phyloP scores from a whole-genome alignment of 2,113 vertebrate genomes.

The Corythaeola cristata region DNA sequence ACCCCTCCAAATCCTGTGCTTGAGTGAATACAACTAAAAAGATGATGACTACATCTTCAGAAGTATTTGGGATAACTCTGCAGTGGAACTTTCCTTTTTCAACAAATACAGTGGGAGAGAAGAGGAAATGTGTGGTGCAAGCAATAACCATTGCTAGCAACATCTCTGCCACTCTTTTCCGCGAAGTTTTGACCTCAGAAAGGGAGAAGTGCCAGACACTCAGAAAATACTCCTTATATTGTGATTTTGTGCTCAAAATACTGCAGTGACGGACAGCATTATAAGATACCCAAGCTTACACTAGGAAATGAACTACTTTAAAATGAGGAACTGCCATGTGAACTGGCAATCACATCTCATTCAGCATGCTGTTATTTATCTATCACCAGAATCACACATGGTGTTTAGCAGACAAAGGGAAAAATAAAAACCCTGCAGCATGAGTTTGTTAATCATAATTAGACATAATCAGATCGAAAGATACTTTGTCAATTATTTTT shows the following conservation, averaged over 20 bases:
- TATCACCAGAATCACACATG: background rate
- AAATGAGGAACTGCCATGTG: background rate
- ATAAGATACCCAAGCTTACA: background rate
- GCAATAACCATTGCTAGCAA: background rate
- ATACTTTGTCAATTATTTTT: background rate
- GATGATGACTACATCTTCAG: background rate
- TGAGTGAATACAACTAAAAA: background rate
- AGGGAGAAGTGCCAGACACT: background rate
- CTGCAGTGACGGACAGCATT: background rate
- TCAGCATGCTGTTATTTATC: constrained; percentile 18
- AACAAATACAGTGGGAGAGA: background rate
- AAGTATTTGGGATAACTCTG: background rate
- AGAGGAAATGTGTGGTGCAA: background rate
- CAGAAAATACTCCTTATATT: background rate
- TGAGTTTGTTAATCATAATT: constrained; percentile 1
- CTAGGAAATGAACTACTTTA: background rate
- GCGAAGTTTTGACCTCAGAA: background rate
- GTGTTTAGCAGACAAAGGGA: constrained; percentile 1
- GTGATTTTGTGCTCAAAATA: background rate
- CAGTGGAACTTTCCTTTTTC: background rate
- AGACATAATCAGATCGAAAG: constrained; percentile 1
- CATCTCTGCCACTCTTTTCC: background rate
- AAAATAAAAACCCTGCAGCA: background rate
- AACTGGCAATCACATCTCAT: background rate
- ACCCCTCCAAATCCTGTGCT: background rate